Evolutionary conservation across 2,888 invertebrate species (phyloP).

Genomic region (Phortica magna): DNA sequence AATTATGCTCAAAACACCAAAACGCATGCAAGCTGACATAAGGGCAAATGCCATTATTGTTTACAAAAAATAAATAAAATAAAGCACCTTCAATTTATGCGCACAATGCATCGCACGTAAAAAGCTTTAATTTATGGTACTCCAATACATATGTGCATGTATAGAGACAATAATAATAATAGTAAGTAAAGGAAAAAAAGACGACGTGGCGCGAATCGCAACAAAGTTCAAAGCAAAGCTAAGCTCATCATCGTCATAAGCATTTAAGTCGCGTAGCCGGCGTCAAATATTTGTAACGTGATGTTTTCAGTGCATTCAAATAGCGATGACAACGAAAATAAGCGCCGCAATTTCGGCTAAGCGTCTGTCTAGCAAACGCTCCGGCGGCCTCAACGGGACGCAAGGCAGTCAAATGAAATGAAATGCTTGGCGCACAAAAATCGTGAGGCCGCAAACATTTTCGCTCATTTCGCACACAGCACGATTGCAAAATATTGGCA

Average conservation of each 20-base stretch:
- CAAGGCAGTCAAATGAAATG: neutral
- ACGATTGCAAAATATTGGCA: neutral
- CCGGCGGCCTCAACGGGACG: no score
- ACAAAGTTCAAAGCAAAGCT: neutral
- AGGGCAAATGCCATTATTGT: no score
- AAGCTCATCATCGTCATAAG: neutral
- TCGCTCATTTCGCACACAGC: neutral
- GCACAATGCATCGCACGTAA: no score
- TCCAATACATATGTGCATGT: no score
- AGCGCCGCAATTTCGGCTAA: slow-evolving; percentile 23
- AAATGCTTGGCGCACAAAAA: neutral
- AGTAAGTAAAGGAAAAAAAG: no score
- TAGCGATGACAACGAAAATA: slow-evolving; percentile 7
- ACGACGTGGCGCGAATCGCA: neutral
- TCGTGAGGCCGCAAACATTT: slow-evolving; percentile 7
- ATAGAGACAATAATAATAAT: no score
- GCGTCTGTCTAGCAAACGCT: neutral
- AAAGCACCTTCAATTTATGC: no score
- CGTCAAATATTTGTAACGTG: neutral
- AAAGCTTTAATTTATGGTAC: no score
- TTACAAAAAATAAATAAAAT: no score
- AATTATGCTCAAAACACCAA: no score
- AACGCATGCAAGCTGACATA: no score
- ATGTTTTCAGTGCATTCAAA: neutral
- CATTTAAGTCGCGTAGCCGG: neutral